These are phyloP conservation scores for Drosophila ustulata DNA, from an alignment of 2,888 invertebrate genomes.

Conservation along the genomic window DNA sequence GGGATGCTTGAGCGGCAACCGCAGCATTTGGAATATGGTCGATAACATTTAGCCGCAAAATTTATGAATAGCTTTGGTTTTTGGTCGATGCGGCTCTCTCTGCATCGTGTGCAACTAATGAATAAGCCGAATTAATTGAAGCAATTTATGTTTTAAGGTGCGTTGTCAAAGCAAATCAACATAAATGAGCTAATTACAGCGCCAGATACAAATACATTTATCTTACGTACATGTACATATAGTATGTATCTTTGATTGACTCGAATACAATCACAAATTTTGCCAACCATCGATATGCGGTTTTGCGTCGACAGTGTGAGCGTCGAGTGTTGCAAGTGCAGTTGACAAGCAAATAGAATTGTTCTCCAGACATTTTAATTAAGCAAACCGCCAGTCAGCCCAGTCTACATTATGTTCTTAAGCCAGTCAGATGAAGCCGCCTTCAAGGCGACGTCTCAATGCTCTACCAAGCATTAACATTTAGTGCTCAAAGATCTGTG, in stretches of 20 bases:
- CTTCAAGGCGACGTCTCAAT: background rate
- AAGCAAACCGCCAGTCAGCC: slow-evolving; percentile 50
- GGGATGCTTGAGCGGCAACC: slow-evolving; percentile 56
- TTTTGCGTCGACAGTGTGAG: background rate
- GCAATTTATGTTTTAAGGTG: slow-evolving; percentile 68
- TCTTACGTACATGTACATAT: background rate
- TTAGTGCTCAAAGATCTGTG: background rate
- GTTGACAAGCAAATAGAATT: slow-evolving; percentile 53
- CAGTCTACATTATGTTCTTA: slow-evolving; percentile 3
- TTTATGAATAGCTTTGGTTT: slow-evolving; percentile 74
- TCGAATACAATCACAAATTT: slow-evolving; percentile 53
- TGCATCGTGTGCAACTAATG: slow-evolving; percentile 56
- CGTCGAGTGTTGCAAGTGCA: background rate
- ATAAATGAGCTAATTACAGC: slow-evolving; percentile 75
- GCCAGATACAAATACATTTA: slow-evolving; percentile 17
- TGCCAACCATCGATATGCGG: slow-evolving; percentile 63
- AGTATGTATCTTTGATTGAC: slow-evolving; percentile 62
- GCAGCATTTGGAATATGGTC: slow-evolving; percentile 69
- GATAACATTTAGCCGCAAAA: slow-evolving; percentile 65
- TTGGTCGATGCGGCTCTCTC: slow-evolving; percentile 27
- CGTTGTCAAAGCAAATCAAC: slow-evolving; percentile 77
- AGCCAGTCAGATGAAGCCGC: background rate
- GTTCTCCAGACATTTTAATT: slow-evolving; percentile 72
- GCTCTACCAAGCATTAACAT: background rate
- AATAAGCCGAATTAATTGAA: slow-evolving; percentile 75